phyloP scores from a whole-genome alignment of 2,888 invertebrate genomes.

The Calameuta filiformis region DNA sequence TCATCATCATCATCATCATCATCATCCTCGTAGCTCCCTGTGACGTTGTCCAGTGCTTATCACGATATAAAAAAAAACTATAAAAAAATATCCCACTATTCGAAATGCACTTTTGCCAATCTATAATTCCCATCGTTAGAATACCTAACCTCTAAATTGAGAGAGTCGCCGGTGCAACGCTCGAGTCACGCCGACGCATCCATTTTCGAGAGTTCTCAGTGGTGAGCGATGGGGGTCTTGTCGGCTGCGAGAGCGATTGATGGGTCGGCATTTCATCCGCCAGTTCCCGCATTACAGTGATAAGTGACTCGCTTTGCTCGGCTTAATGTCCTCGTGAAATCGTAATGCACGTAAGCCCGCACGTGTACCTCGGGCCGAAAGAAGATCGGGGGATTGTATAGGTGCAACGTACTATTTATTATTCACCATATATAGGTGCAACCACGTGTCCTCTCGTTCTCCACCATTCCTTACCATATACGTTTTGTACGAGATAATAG shows the following conservation, averaged over 20 bases:
- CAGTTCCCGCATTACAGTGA: not conserved
- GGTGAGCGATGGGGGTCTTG: not conserved
- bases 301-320: not conserved
- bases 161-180: not conserved
- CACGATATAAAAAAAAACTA: not conserved
- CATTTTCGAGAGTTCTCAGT: not conserved
- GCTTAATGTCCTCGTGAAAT: not conserved
- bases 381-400: not conserved
- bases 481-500: not conserved
- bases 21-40: not conserved
- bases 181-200: not conserved
- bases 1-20: not conserved
- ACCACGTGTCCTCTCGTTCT: not conserved
- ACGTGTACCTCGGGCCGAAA: not conserved
- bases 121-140: not conserved
- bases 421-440: not conserved
- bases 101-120: not conserved
- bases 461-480: not conserved
- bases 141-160: not conserved
- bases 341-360: not conserved
- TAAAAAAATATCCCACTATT: not conserved
- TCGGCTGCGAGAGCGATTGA: not conserved
- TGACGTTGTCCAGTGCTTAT: not conserved
- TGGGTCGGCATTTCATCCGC: not conserved
- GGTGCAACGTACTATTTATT: not conserved